A percentile compares a stretch with the other conserved stretches of the same genome.
Conservation (phyloP, 2,113 vertebrate species). For the Scytalopus superciliaris region DNA sequence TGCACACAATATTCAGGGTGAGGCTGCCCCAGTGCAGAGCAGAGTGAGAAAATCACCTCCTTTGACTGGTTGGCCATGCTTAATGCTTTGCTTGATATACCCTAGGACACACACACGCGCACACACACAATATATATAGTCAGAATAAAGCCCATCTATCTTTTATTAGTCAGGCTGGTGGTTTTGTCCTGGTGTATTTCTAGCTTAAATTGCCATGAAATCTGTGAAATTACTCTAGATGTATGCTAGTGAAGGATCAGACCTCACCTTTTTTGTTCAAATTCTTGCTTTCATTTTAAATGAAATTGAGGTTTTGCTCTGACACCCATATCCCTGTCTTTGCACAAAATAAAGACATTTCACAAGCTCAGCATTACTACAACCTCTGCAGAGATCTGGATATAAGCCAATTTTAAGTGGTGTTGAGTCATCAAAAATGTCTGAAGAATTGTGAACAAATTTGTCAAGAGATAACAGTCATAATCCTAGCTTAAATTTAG, state of each 20-base stretch:
- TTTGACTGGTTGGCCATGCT: background rate
- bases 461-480: background rate
- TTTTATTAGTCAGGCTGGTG: background rate
- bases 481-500: background rate
- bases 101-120: background rate
- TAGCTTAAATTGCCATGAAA: background rate
- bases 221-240: background rate
- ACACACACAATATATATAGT: background rate
- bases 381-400: background rate
- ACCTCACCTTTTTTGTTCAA: background rate
- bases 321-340: background rate
- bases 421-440: background rate
- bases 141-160: background rate
- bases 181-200: background rate
- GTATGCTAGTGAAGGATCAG: background rate
- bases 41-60: rapidly evolving
- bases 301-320: background rate
- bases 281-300: background rate
- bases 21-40: background rate
- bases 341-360: background rate
- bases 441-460: constrained; percentile 15
- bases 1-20: background rate
- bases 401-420: background rate
- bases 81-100: too few species aligned
- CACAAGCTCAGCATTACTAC: background rate